These are phyloP conservation scores for Laticauda colubrina DNA, from an alignment of 2,113 vertebrate species.

Conservation along the genomic window DNA sequence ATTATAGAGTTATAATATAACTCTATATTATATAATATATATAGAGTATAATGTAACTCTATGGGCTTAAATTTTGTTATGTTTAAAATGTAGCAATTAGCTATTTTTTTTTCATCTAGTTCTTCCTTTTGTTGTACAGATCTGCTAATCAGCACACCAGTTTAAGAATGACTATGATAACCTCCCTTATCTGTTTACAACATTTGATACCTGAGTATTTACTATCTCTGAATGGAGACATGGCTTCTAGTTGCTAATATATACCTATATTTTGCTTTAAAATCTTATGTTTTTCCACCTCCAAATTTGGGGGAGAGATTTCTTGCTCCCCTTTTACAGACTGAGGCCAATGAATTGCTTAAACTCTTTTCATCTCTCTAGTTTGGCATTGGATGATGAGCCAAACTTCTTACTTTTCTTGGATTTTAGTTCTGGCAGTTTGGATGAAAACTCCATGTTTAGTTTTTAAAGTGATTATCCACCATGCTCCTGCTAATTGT, in stretches of 20 bases:
- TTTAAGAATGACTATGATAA: background rate
- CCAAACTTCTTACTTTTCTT: background rate
- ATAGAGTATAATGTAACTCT: background rate
- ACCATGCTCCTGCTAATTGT: background rate
- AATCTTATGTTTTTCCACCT: background rate
- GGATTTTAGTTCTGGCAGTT: conserved; percentile 10
- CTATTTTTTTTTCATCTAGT: background rate
- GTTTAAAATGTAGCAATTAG: background rate
- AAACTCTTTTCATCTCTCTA: too few species aligned
- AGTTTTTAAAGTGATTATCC: background rate
- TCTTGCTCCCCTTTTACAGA: background rate
- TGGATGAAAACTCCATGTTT: background rate
- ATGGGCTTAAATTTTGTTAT: background rate
- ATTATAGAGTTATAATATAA: too few species aligned
- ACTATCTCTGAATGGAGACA: too few species aligned
- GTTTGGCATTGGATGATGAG: background rate
- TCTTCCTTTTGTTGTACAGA: background rate
- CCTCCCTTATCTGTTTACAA: background rate
- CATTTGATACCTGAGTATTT: background rate
- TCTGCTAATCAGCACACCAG: background rate
- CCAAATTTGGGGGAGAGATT: background rate
- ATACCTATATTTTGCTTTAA: background rate
- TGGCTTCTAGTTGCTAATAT: background rate
- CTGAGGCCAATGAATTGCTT: background rate
- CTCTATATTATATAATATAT: background rate